These are phyloP conservation scores for Psittacula derbiana DNA, from an alignment of 2,797 vertebrate genomes.

Conservation along the genomic window DNA sequence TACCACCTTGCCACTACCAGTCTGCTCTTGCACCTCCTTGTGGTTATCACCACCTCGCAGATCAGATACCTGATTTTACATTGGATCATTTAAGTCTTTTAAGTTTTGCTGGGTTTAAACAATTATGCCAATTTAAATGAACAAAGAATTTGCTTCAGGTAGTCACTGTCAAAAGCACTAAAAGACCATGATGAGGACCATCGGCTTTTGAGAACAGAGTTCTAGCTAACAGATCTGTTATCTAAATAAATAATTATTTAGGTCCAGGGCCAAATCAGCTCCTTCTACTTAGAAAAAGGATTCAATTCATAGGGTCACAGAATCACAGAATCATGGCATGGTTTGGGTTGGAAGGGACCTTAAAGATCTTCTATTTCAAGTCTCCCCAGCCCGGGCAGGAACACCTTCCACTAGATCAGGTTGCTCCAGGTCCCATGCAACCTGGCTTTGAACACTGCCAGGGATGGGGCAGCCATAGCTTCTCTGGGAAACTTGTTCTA, in stretches of 20 bases:
- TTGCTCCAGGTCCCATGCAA: background rate
- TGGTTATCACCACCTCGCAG: background rate
- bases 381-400: background rate
- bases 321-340: background rate
- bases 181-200: background rate
- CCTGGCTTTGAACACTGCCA: background rate
- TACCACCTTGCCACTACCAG: background rate
- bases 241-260: background rate
- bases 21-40: background rate
- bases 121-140: background rate
- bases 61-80: fast-evolving
- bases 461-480: background rate
- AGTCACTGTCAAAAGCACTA: background rate
- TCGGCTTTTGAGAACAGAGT: background rate
- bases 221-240: background rate
- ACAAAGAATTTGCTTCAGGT: background rate
- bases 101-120: background rate
- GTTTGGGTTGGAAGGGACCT: background rate
- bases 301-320: background rate
- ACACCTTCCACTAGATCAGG: background rate
- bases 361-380: background rate
- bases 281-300: background rate
- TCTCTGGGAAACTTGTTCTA: background rate
- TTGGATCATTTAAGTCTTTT: background rate
- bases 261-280: background rate